Evolutionary conservation across 1,140 invertebrate genomes (phyloP).

Genomic region (Gonatopus flavifemur): DNA sequence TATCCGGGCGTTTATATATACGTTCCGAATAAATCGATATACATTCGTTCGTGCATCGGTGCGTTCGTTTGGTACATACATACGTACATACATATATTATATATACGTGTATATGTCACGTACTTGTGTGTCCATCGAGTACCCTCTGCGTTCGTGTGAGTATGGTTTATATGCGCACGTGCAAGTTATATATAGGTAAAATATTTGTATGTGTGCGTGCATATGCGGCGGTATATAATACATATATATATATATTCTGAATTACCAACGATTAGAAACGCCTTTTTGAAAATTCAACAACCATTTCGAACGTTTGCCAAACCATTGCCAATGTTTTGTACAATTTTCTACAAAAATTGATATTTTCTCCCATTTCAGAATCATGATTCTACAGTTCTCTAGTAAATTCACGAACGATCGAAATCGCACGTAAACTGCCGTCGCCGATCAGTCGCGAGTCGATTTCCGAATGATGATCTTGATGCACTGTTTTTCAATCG

Average conservation of each 20-base stretch:
- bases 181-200: background rate
- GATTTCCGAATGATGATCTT: no score
- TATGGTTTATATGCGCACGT: background rate
- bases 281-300: background rate
- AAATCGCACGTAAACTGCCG: no score
- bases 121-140: background rate
- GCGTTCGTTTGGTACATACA: slow-evolving; percentile 28
- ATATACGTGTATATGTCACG: slow-evolving; percentile 7
- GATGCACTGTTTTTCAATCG: no score
- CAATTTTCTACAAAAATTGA: no score
- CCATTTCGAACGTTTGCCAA: background rate
- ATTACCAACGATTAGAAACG: background rate
- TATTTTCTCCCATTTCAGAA: no score
- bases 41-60: slow-evolving; percentile 10
- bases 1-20: no score
- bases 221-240: background rate
- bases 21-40: slow-evolving; percentile 2
- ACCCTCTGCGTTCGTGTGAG: background rate
- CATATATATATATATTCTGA: background rate
- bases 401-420: no score
- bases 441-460: no score
- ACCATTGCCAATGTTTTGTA: no score
- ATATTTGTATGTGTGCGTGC: background rate
- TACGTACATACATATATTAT: slow-evolving; percentile 23
- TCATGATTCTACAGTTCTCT: no score